phyloP scores from a whole-genome alignment of 2,113 vertebrate species.

The Mastomys coucha region DNA sequence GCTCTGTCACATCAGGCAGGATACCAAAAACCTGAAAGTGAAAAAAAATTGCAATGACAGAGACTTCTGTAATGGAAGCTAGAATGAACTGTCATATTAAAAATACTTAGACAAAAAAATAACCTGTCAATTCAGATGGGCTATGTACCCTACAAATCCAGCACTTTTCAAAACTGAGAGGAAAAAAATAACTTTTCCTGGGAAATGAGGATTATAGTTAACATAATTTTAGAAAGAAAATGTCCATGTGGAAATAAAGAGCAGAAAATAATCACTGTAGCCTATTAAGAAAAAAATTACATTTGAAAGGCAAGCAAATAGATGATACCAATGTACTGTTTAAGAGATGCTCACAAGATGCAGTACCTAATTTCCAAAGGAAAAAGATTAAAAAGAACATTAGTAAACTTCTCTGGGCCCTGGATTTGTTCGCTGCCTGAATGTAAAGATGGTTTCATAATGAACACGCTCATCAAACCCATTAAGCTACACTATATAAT shows the following conservation, averaged over 20 bases:
- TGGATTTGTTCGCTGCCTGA: no score
- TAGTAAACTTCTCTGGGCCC: not conserved
- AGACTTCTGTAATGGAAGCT: not conserved
- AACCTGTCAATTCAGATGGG: not conserved
- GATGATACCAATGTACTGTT: not conserved
- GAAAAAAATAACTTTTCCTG: not conserved
- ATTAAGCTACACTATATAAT: not conserved
- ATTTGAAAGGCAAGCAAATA: not conserved
- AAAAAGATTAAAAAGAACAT: not conserved
- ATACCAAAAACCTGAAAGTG: not conserved
- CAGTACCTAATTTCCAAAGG: not conserved
- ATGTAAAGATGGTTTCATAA: not conserved
- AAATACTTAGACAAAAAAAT: not conserved
- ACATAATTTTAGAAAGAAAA: not conserved
- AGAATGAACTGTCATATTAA: not conserved
- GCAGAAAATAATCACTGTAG: not conserved
- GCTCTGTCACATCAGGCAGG: not conserved
- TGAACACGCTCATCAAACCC: not conserved
- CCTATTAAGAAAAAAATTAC: not conserved
- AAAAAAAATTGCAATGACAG: not conserved
- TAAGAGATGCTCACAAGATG: not conserved
- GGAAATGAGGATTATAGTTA: not conserved
- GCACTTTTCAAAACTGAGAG: not conserved
- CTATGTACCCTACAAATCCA: not conserved
- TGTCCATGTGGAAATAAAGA: not conserved